A percentile compares a stretch with the other conserved stretches of the same genome.
These are phyloP conservation scores for Macrocentrus cingulum DNA, from an alignment of 1,140 invertebrate species.

Conservation along the genomic window DNA sequence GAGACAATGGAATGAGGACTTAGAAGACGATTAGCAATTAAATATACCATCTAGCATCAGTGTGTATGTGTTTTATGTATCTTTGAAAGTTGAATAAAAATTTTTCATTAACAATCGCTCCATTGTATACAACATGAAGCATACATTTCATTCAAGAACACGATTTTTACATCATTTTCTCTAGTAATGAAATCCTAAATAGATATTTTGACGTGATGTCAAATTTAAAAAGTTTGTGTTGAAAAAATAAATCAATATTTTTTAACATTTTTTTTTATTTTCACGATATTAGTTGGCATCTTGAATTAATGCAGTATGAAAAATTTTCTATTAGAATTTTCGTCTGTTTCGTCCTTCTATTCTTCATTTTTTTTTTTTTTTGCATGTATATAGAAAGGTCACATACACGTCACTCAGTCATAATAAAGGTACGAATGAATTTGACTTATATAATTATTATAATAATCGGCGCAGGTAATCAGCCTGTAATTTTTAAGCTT, in stretches of 20 bases:
- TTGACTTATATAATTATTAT: too few relatives aligned
- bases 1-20: constrained; percentile 31
- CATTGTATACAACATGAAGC: background rate
- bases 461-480: too few relatives aligned
- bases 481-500: too few relatives aligned
- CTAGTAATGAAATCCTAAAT: background rate
- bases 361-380: too few relatives aligned
- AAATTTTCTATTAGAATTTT: too few relatives aligned
- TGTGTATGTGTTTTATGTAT: too few relatives aligned
- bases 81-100: constrained; percentile 5
- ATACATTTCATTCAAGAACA: constrained; percentile 12
- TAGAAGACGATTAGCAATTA: constrained; percentile 23
- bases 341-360: too few relatives aligned
- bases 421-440: too few relatives aligned
- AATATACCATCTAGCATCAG: constrained; percentile 26
- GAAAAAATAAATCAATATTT: constrained; percentile 5
- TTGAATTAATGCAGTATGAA: too few relatives aligned
- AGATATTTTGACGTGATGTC: background rate
- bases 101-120: background rate
- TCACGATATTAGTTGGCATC: background rate
- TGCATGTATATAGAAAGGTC: too few relatives aligned
- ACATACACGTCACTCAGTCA: too few relatives aligned
- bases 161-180: constrained; percentile 1
- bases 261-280: background rate
- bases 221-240: background rate